These are phyloP conservation scores for Drosophila persimilis DNA, from an alignment of 1,140 invertebrate species.

Conservation along the genomic window DNA sequence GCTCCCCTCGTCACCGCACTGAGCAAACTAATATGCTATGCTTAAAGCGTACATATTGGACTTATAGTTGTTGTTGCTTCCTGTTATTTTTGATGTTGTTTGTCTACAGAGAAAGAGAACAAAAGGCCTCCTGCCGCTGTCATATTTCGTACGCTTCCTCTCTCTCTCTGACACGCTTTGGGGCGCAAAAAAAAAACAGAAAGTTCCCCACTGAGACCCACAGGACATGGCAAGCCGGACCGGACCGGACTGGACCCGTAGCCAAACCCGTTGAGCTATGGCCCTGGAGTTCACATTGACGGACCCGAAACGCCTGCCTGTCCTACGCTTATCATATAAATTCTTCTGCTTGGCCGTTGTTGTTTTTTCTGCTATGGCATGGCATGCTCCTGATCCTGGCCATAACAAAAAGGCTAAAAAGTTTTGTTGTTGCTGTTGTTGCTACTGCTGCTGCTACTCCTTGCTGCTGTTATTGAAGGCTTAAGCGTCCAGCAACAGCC, in stretches of 20 bases:
- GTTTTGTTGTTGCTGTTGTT: constrained; percentile 49
- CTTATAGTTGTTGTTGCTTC: constrained; percentile 74
- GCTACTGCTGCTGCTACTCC: constrained; percentile 25
- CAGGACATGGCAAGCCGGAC: constrained; percentile 33
- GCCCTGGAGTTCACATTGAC: constrained; percentile 58
- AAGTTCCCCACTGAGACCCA: constrained; percentile 43
- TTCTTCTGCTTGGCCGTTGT: constrained; percentile 60
- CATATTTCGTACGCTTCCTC: constrained; percentile 66
- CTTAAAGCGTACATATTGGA: constrained; percentile 82
- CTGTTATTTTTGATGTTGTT: constrained; percentile 82
- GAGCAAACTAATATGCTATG: constrained; percentile 81
- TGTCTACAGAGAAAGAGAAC: constrained; percentile 56
- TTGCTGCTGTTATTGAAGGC: constrained; percentile 73
- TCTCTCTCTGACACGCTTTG: constrained; percentile 48
- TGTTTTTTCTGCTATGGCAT: constrained; percentile 46
- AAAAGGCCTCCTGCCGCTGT: constrained; percentile 76
- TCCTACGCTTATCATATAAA: constrained; percentile 77
- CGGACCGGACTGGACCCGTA: background rate
- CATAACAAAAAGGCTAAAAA: constrained; percentile 77
- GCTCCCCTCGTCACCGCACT: constrained; percentile 24
- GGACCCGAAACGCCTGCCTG: constrained; percentile 42
- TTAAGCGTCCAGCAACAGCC: constrained; percentile 62
- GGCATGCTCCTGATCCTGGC: constrained; percentile 49
- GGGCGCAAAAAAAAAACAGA: constrained; percentile 2
- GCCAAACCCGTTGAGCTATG: constrained; percentile 56